These are phyloP conservation scores for Rhincodon typus DNA, from an alignment of 2,797 vertebrate genomes.

Conservation along the genomic window DNA sequence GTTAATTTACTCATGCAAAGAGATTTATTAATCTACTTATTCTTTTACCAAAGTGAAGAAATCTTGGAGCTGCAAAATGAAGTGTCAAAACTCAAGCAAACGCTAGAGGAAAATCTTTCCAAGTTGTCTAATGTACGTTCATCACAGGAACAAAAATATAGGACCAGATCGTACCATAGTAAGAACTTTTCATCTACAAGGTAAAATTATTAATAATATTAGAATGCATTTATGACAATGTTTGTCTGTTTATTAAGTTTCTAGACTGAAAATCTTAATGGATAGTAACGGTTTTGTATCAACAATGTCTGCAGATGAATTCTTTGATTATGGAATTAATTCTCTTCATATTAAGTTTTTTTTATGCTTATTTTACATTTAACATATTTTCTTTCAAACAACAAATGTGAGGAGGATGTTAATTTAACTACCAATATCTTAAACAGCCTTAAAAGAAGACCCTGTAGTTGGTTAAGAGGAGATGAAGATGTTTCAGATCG, in stretches of 20 bases:
- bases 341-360: not conserved
- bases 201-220: slow-evolving; percentile 42
- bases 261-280: not conserved
- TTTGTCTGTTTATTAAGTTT: not conserved
- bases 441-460: not conserved
- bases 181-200: slow-evolving; percentile 43
- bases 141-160: slow-evolving; percentile 45
- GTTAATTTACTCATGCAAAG: not conserved
- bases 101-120: slow-evolving; percentile 53
- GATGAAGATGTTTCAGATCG: not conserved
- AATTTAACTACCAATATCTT: not conserved
- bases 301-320: not conserved
- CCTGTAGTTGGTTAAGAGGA: not conserved
- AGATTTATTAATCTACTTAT: not conserved
- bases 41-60: slow-evolving; percentile 41
- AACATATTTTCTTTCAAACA: not conserved
- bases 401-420: not conserved
- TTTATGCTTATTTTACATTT: not conserved
- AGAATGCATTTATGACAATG: not conserved
- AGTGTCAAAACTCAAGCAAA: slow-evolving; percentile 51
- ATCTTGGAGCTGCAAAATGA: slow-evolving; percentile 61
- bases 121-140: slow-evolving; percentile 54
- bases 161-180: not conserved
- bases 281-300: not conserved
- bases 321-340: not conserved